phyloP scores from a whole-genome alignment of 2,113 vertebrate species.

The Oenanthe melanoleuca region DNA sequence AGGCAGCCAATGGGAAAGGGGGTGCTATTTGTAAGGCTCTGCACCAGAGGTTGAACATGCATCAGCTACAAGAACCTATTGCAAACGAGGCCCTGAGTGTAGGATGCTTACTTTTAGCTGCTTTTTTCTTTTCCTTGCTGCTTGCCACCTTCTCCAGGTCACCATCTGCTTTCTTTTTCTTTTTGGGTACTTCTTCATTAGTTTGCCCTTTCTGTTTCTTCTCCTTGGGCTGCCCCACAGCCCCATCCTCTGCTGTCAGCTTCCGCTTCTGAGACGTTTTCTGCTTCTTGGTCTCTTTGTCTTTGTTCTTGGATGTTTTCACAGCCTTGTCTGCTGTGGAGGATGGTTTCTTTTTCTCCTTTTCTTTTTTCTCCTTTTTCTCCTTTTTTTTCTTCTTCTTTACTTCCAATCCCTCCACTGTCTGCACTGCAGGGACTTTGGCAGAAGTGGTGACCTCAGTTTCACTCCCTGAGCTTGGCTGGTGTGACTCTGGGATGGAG shows the following conservation, averaged over 20 bases:
- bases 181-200: slow-evolving; percentile 32
- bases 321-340: background rate
- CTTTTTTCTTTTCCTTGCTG: slow-evolving; percentile 66
- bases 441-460: background rate
- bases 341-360: slow-evolving; percentile 35
- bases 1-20: background rate
- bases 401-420: background rate
- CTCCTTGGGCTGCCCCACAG: slow-evolving; percentile 55
- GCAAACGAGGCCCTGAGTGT: background rate
- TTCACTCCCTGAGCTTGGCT: background rate
- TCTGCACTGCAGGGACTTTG: background rate
- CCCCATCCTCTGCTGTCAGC: background rate
- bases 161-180: slow-evolving; percentile 65
- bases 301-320: slow-evolving; percentile 33
- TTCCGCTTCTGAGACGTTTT: slow-evolving; percentile 59
- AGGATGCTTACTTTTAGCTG: slow-evolving; percentile 74
- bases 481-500: background rate
- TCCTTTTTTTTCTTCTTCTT: slow-evolving; percentile 63
- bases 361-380: slow-evolving; percentile 52
- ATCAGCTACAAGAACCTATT: background rate
- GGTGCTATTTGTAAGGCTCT: background rate
- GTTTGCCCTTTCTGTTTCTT: slow-evolving; percentile 51
- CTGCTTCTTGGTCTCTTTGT: slow-evolving; percentile 70
- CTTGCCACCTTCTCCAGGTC: slow-evolving; percentile 24
- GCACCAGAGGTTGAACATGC: background rate